Base-by-base conservation (phyloP, 2,797 vertebrate genomes). In the Coregonus suidteri region DNA sequence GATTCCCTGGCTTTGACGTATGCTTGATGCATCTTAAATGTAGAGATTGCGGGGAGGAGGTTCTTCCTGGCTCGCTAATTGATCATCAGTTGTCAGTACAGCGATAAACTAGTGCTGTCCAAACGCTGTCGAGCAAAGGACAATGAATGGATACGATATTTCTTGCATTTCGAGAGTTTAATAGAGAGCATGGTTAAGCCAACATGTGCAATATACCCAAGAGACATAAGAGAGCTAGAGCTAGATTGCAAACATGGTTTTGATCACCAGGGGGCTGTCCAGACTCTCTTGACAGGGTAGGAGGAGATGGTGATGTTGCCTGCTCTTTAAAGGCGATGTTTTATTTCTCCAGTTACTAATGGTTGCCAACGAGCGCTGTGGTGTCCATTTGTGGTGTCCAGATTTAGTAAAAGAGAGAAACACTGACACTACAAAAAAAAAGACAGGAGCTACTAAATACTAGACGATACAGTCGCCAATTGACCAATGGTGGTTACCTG, bases 191-290 rank as follows among this genome's bases (percentile, higher is more conserved):
- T n/a, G n/a, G n/a, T n/a, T n/a, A n/a, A n/a, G n/a, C n/a, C n/a
- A n/a, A n/a, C n/a, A n/a, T n/a, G n/a, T n/a, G n/a, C n/a, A n/a
- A n/a, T n/a, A 51, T 71, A 91, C 83, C 91, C 88, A 89, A 91
- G 87, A 82, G 25, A 25, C 25, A 0, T 1, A 90, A 86, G 87
- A 87, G 79, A 84, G 85, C n/a, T n/a, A 88, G 81, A 88, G 70
- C 75, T 5, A 85, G 78, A 88, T 91, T 87, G 90, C 90, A 91
- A 92, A 91, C 90, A 87, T n/a, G n/a, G 89, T 87, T 91, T 91
- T 91, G 89, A 93, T 92, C 88, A 92, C 87, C 90, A 83, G 18
- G 1, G 85, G 88, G 90, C 86, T 91, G 90, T 91, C 88, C 90
- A 88, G 85, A 76, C 78, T 2, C 25, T 74, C 78, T 88, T 91